Conservation (phyloP, 1,140 invertebrate genomes). For the Papilio aristodemus region DNA sequence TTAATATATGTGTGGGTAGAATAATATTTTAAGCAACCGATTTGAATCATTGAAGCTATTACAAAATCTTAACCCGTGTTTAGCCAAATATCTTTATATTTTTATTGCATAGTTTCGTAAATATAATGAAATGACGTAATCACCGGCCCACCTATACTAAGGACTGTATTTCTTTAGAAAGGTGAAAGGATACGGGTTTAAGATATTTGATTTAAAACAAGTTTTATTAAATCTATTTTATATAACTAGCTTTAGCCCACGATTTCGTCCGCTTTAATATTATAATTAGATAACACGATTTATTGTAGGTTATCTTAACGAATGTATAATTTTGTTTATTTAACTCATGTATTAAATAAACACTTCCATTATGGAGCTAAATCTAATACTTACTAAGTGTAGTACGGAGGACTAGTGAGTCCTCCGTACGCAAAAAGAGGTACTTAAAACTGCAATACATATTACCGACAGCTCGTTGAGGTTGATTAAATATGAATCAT, state of each 20-base stretch:
- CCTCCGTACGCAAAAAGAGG: background rate
- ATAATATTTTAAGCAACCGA: background rate
- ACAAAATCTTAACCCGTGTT: background rate
- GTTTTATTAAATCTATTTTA: slow-evolving; percentile 15
- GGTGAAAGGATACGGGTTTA: background rate
- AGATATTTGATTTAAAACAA: background rate
- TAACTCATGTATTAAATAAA: too few species aligned
- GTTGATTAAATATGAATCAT: background rate
- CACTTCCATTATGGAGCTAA: too few species aligned
- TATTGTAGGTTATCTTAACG: background rate
- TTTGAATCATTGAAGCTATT: background rate
- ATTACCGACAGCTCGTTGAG: background rate
- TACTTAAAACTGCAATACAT: slow-evolving; percentile 2
- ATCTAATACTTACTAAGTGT: too few species aligned
- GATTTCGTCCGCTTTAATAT: background rate
- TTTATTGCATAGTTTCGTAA: slow-evolving; percentile 6
- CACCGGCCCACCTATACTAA: background rate
- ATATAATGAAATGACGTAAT: background rate
- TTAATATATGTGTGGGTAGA: background rate
- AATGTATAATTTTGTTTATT: background rate
- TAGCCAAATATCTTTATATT: background rate
- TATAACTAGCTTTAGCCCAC: background rate
- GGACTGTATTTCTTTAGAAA: background rate
- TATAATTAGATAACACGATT: background rate
- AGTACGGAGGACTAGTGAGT: too few species aligned